Evolutionary conservation across 2,797 vertebrate genomes (phyloP).

Genomic region (Gymnoscopelus braueri): DNA sequence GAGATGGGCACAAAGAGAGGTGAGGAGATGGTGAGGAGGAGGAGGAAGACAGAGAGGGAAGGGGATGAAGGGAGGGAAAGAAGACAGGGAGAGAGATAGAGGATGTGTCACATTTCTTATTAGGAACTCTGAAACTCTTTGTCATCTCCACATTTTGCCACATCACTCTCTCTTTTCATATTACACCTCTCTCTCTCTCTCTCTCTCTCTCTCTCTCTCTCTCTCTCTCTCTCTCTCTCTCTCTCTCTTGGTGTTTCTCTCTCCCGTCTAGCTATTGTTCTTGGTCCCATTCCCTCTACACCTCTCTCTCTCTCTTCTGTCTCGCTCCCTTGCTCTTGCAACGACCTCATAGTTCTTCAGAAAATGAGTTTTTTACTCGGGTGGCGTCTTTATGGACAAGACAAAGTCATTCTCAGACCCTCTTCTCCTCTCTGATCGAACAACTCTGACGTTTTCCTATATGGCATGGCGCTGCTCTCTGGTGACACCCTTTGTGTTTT

Average conservation of each 20-base stretch:
- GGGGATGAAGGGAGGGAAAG: slow-evolving; percentile 12
- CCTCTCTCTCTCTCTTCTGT: slow-evolving; percentile 33
- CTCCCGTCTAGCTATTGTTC: neutral
- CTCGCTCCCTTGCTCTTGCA: slow-evolving; percentile 10
- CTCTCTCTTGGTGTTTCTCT: neutral
- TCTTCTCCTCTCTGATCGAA: too few species aligned
- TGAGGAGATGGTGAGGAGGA: slow-evolving; percentile 10
- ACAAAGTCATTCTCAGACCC: too few species aligned
- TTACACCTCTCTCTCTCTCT: slow-evolving; percentile 4
- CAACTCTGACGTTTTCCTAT: too few species aligned
- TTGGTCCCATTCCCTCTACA: too few species aligned
- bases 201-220: neutral
- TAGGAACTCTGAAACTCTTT: slow-evolving; percentile 50
- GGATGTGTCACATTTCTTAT: slow-evolving; percentile 46
- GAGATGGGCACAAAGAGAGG: neutral
- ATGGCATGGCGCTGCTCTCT: too few species aligned
- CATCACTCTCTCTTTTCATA: neutral
- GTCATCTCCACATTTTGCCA: slow-evolving; percentile 55
- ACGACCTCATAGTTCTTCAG: too few species aligned
- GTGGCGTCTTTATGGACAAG: too few species aligned
- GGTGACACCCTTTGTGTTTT: too few species aligned
- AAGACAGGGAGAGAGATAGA: slow-evolving; percentile 12
- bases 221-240: neutral
- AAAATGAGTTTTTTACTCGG: too few species aligned
- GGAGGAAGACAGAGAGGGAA: neutral